Conservation (phyloP, 1,140 invertebrate species). For the Lamellibrachia luymesi region DNA sequence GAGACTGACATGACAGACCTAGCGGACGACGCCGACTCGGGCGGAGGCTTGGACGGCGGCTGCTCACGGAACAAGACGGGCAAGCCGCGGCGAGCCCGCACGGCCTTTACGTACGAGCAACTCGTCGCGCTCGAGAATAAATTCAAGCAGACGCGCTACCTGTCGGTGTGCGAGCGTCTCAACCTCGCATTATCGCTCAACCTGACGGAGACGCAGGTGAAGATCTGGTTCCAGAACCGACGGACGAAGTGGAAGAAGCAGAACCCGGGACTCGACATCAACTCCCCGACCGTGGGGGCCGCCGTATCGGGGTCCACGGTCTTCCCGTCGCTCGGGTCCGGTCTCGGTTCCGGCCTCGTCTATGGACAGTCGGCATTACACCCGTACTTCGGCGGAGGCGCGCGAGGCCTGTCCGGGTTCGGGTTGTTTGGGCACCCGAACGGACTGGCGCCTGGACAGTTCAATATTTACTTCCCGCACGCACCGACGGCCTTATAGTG, state of each 20-base stretch:
- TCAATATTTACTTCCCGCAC: slow-evolving; percentile 21
- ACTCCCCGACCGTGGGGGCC: slow-evolving; percentile 19
- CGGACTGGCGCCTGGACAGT: slow-evolving; percentile 9
- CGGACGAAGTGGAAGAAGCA: slow-evolving; percentile 99
- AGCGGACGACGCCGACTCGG: slow-evolving; percentile 57
- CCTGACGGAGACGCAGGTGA: slow-evolving; percentile 97
- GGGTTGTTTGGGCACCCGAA: neutral
- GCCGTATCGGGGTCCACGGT: neutral
- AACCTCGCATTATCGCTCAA: slow-evolving; percentile 92
- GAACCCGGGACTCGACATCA: slow-evolving; percentile 94
- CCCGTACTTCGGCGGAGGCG: neutral
- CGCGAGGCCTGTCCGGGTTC: neutral
- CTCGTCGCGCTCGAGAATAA: slow-evolving; percentile 98
- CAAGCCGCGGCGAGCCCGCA: slow-evolving; percentile 83
- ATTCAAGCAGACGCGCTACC: slow-evolving; percentile 96
- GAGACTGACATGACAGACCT: neutral
- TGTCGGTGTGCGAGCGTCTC: slow-evolving; percentile 95
- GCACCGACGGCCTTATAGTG: neutral
- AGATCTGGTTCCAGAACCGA: slow-evolving; percentile 72
- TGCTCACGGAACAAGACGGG: slow-evolving; percentile 53
- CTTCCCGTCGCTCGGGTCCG: neutral
- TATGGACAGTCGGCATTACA: neutral
- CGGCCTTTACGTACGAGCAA: slow-evolving; percentile 95
- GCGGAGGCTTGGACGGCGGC: slow-evolving; percentile 57
- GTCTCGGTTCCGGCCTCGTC: neutral